These are phyloP conservation scores for Chouioia cunea DNA, from an alignment of 2,888 invertebrate species.

Conservation along the genomic window DNA sequence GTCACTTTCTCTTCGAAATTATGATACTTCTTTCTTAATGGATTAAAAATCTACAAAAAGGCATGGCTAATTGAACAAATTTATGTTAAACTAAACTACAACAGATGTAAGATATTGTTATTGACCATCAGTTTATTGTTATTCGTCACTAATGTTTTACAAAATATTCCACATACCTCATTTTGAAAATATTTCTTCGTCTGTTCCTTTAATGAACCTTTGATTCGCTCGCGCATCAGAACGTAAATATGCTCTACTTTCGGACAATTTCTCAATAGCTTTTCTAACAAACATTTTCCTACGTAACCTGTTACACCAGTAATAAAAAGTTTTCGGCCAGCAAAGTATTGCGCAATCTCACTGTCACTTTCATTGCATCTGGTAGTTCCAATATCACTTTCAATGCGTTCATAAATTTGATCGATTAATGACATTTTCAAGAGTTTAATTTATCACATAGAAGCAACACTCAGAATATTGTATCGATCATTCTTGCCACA, in stretches of 20 bases:
- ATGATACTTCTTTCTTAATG: conserved; percentile 46
- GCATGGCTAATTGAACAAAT: too few relatives aligned
- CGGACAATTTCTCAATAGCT: conserved; percentile 53
- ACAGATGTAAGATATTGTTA: too few relatives aligned
- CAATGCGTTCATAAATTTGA: conserved; percentile 51
- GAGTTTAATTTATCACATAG: too few relatives aligned
- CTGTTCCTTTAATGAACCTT: conserved; percentile 34
- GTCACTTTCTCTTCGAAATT: conserved; percentile 51
- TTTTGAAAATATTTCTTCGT: conserved; percentile 49
- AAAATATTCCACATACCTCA: conserved; percentile 45
- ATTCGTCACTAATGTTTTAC: too few relatives aligned
- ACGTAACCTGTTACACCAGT: conserved; percentile 56
- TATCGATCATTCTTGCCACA: too few relatives aligned
- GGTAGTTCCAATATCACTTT: conserved; percentile 45
- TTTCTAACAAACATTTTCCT: conserved; percentile 56
- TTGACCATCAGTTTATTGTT: too few relatives aligned
- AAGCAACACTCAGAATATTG: too few relatives aligned
- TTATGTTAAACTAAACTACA: too few relatives aligned
- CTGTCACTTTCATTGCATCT: conserved; percentile 42
- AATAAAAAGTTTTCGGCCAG: conserved; percentile 54
- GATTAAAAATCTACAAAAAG: conserved; percentile 53
- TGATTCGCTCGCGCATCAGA: conserved; percentile 47
- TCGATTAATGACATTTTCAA: conserved; percentile 45
- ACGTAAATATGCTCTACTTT: conserved; percentile 53
- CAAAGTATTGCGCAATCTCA: conserved; percentile 54